A percentile compares a stretch with the other conserved stretches of the same genome.
Evolutionary conservation across 2,888 invertebrate genomes (phyloP).

Genomic region (Latheticus oryzae): DNA sequence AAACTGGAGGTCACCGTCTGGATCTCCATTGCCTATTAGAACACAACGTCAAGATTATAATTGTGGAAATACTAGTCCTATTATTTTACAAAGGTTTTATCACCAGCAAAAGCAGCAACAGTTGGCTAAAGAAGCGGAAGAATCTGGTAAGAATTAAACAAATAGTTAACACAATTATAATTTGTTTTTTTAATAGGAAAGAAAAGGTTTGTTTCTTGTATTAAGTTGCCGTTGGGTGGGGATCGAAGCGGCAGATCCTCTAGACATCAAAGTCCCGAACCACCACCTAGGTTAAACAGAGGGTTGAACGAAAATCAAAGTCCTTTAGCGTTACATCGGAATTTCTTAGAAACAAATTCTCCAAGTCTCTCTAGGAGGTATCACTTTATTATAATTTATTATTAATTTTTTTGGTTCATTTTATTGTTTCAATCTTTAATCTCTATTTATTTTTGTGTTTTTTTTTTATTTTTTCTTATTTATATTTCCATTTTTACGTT

Average conservation of each 20-base stretch:
- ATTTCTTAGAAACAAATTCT: slow-evolving; percentile 70
- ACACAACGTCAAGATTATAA: slow-evolving; percentile 60
- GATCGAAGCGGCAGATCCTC: slow-evolving; percentile 65
- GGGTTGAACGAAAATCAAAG: slow-evolving; percentile 61
- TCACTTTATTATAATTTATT: no score
- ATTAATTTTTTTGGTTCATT: no score
- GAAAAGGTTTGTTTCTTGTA: slow-evolving; percentile 85
- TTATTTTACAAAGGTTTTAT: slow-evolving; percentile 81
- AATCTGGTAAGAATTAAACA: slow-evolving; percentile 48
- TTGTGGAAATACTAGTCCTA: slow-evolving; percentile 81
- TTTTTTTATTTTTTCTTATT: no score
- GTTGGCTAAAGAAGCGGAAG: slow-evolving; percentile 65
- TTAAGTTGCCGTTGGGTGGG: slow-evolving; percentile 78
- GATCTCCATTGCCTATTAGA: slow-evolving; percentile 63
- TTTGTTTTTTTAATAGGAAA: slow-evolving; percentile 64
- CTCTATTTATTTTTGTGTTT: no score
- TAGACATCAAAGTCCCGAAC: slow-evolving; percentile 72
- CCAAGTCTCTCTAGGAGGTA: slow-evolving; percentile 71
- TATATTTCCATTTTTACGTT: no score
- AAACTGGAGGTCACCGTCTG: slow-evolving; percentile 61
- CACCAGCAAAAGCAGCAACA: slow-evolving; percentile 81
- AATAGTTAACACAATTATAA: neutral
- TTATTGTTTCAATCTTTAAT: no score
- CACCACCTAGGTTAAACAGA: slow-evolving; percentile 68
- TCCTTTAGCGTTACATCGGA: slow-evolving; percentile 71